These are phyloP conservation scores for Ciconia nigra DNA, from an alignment of 2,797 vertebrate genomes.

Conservation along the genomic window DNA sequence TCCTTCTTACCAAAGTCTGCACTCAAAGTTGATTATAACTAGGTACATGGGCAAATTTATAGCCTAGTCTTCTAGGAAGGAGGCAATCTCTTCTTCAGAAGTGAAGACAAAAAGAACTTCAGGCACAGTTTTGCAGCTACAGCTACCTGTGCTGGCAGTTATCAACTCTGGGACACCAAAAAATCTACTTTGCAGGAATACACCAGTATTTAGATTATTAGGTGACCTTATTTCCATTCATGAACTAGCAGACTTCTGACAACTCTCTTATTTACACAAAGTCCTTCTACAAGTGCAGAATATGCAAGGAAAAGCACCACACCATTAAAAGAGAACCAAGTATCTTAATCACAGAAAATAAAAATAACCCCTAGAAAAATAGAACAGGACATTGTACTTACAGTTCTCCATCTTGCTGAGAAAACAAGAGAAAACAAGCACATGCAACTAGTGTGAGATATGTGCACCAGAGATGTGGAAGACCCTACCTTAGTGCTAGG, in stretches of 20 bases:
- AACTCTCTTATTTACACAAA: neutral
- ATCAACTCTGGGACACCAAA: neutral
- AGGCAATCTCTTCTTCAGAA: neutral
- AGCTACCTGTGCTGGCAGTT: neutral
- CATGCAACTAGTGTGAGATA: rapidly evolving
- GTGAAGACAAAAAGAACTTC: neutral
- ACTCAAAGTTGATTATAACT: neutral
- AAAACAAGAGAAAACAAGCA: no score
- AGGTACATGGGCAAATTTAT: no score
- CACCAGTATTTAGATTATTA: neutral
- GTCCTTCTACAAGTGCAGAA: neutral
- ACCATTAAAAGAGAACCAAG: neutral
- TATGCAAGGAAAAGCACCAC: rapidly evolving
- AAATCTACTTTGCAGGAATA: neutral
- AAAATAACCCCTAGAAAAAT: neutral
- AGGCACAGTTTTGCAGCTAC: neutral
- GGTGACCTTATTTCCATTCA: neutral
- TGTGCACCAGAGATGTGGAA: neutral
- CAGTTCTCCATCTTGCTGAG: neutral
- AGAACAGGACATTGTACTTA: neutral
- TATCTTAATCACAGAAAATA: neutral
- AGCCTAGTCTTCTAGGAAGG: no score
- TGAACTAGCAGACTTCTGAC: neutral
- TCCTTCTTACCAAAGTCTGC: neutral
- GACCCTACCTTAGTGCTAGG: no score